Evolutionary conservation across 2,113 vertebrate species (phyloP), one percentile per base, ranked within the genome.

Genomic region (Cacatua alba): DNA sequence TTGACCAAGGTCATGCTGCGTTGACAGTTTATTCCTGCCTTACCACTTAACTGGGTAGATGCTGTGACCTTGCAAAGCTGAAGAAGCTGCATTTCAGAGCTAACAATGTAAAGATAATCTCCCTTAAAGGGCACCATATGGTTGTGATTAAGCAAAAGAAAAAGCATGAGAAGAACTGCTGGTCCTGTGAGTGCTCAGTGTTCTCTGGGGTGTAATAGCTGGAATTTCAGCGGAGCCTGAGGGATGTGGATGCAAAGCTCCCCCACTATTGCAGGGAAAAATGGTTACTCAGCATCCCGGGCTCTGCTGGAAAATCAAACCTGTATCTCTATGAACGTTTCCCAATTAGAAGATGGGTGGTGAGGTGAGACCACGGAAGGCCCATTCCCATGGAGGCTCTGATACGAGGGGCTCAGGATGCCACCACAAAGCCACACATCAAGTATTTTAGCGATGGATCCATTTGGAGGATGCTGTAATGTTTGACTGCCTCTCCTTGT

Each of bases 81-180:
- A 83, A 86, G 80, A 11, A 14, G 72, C 88, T 69, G 41, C 63
- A 33, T 90, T 95, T 96, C 69, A 80, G 88, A 70, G 82, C 71
- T 74, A 83, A 70, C 92, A 82, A 55, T 68, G 74, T 92, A 49
- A 82, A 91, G 82, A 95, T 95, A 84, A 96, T 93, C 82, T 91
- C 65, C 37, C 75, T 62, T 80, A 91, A 96, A 92, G 88, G 52
- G 83, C 26, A 19, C 91, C 81, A 46, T 95, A 84, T 91, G 88
- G 76, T 69, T 87, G 81, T 89, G 92, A 96, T 94, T 74, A 94
- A 57, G 57, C 52, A 79, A 76, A 92, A 81, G 72, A 75, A 90
- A 75, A 89, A 69, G 65, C 90, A 53, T 37, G 62, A 39, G 69
- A 63, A 60, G 71, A 68, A 72, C 3, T 52, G 69, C 65, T 83